phyloP scores from a whole-genome alignment of 2,797 vertebrate genomes.

The Capromys pilorides region DNA sequence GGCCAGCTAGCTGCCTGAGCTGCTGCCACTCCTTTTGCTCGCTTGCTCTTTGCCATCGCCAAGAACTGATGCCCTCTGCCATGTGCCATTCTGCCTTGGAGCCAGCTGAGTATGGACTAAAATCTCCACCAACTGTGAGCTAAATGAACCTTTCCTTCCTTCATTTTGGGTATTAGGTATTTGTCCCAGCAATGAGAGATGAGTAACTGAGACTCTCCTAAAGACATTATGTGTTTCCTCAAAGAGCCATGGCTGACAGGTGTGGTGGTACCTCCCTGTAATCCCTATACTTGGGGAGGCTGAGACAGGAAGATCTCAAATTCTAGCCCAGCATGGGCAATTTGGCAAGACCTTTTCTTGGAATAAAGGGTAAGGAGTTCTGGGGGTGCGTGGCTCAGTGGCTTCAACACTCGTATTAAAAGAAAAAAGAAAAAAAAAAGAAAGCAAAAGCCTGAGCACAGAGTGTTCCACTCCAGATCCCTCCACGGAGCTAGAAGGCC shows the following conservation, averaged over 20 bases:
- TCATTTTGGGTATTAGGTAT: no score
- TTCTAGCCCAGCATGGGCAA: background rate
- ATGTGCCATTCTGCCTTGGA: no score
- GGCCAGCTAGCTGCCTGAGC: no score
- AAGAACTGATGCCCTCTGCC: no score
- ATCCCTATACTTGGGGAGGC: background rate
- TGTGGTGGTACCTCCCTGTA: background rate
- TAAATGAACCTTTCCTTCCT: no score
- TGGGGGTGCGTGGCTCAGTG: background rate
- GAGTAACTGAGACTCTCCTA: background rate
- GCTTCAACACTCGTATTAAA: background rate
- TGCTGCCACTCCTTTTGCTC: no score
- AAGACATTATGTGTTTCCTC: conserved; percentile 67
- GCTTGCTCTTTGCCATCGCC: no score
- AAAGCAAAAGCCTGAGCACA: background rate
- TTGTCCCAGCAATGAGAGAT: no score
- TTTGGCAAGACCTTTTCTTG: background rate
- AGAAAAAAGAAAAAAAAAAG: background rate
- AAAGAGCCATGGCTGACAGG: conserved; percentile 58
- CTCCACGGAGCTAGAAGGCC: conserved; percentile 52
- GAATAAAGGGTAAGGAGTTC: background rate
- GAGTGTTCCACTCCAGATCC: conserved; percentile 71
- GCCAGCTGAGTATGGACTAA: no score
- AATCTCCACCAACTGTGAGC: no score
- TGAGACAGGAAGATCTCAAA: background rate